Base-by-base conservation (phyloP, 2,888 invertebrate species). In the Argyresthia goedartella region DNA sequence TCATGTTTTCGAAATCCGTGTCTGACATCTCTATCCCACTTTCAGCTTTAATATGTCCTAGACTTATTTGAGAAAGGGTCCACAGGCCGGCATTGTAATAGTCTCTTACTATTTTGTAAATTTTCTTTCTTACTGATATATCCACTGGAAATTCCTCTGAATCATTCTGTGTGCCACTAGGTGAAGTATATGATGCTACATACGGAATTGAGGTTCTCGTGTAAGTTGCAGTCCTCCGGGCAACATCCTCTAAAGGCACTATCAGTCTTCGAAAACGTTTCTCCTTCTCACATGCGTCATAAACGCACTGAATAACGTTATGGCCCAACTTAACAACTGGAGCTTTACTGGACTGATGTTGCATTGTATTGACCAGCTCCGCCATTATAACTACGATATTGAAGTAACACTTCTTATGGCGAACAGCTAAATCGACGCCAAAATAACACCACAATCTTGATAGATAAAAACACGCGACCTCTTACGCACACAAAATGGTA, bases 201-300 rank as follows among this genome's bases (percentile, higher is more conserved):
- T 25, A 25, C 25, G 25, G 25, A 25, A 25, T 25, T 25, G 25
- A 25, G 6, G 25, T 25, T 25, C 6, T 25, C 25, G 25, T 25
- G 25, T 25, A 25, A 4, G 25, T 25, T 4, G 25, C 25, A 25
- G 25, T 25, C 25, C 25, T 25, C 3, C 25, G 25, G 2, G 25
- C 25, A 25, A 25, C 25, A 25, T 25, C 25, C 25, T 4, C 25
- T 25, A 25, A 25, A 25, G 25, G 25, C 25, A 25, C 25, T 25
- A 25, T 25, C 25, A 25, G 6, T 25, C 25, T 25, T 25, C 25
- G 3, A 25, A 25, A 25, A 25, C 55, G 15, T 15, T 44, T 60
- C 53, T 73, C 72, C 39, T 57, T 54, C 55, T 63, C 59, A 56
- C 70, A 72, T 54, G 55, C 64, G 39, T 64, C 53, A n/a, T 62